Conservation (phyloP, 2,113 vertebrate genomes). For the Onychostoma macrolepis region DNA sequence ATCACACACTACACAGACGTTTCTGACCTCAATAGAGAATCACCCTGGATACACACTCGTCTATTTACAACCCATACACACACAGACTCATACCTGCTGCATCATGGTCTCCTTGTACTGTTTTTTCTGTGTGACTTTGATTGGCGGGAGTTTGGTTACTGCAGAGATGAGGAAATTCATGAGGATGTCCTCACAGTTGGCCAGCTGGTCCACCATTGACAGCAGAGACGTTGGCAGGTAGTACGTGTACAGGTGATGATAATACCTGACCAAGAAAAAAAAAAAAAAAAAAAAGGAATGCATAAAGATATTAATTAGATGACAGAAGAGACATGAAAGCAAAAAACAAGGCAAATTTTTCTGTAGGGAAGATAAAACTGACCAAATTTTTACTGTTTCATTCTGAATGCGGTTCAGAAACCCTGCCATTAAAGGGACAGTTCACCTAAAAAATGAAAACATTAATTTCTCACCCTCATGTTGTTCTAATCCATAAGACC, state of each 20-base stretch:
- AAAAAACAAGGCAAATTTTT: too few species aligned
- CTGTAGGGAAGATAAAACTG: too few species aligned
- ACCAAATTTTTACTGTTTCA: too few species aligned
- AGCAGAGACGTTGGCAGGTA: constrained; percentile 72
- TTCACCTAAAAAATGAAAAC: too few species aligned
- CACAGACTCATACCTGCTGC: constrained; percentile 70
- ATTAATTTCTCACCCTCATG: too few species aligned
- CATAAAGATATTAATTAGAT: not conserved
- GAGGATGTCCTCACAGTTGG: constrained; percentile 82
- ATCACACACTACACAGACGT: constrained; percentile 21
- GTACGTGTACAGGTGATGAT: constrained; percentile 79
- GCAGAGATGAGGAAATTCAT: constrained; percentile 82
- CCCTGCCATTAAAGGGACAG: too few species aligned
- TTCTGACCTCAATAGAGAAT: constrained; percentile 22
- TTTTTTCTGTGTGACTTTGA: constrained; percentile 84
- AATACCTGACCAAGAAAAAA: constrained; percentile 69
- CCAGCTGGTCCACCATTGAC: constrained; percentile 75
- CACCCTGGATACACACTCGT: constrained; percentile 31
- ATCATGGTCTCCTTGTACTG: constrained; percentile 85
- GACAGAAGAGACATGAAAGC: too few species aligned
- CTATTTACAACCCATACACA: constrained; percentile 50
- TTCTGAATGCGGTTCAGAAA: too few species aligned
- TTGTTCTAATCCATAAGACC: too few species aligned
- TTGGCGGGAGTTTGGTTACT: constrained; percentile 78
- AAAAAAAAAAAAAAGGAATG: not conserved